phyloP scores from a whole-genome alignment of 2,888 invertebrate species.

The Synergus japonicus region DNA sequence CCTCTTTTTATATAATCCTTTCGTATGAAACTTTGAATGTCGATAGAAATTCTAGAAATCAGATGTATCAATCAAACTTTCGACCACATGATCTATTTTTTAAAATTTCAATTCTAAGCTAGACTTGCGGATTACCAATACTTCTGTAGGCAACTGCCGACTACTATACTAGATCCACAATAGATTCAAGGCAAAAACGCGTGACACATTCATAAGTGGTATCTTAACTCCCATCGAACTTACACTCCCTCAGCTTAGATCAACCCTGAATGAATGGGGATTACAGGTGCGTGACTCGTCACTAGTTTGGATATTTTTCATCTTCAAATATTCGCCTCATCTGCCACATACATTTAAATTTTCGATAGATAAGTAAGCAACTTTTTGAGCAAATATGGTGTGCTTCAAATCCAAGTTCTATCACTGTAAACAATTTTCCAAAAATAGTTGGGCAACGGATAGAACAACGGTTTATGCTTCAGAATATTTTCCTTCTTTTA shows the following conservation, averaged over 20 bases:
- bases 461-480: no score
- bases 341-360: background rate
- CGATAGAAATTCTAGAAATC: background rate
- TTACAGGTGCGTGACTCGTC: conserved; percentile 8
- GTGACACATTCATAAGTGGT: background rate
- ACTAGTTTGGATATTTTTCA: background rate
- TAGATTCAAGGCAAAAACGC: background rate
- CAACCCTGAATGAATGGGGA: background rate
- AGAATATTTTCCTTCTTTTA: no score
- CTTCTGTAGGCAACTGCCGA: background rate
- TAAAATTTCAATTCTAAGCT: background rate
- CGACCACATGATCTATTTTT: background rate
- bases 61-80: background rate
- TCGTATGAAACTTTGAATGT: background rate
- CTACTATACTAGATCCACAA: background rate
- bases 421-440: no score
- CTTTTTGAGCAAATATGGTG: background rate
- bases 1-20: background rate
- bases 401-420: background rate
- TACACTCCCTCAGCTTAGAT: background rate
- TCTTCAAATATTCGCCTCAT: background rate
- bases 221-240: background rate
- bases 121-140: background rate
- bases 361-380: background rate
- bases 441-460: no score